Conservation (phyloP, 2,113 vertebrate genomes). For the Ochotona princeps region DNA sequence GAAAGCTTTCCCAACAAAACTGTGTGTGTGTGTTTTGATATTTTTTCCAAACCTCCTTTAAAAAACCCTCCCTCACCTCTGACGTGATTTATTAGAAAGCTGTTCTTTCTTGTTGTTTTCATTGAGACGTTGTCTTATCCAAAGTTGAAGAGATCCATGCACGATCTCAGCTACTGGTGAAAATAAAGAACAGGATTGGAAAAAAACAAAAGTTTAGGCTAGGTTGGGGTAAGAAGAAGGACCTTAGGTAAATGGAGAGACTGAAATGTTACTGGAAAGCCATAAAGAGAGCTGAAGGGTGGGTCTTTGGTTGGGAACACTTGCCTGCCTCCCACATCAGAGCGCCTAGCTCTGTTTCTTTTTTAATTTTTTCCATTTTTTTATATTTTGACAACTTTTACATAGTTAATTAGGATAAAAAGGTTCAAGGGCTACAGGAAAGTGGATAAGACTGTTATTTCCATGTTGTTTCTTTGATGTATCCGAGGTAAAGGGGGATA, state of each 20-base stretch:
- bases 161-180: background rate
- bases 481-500: too few species aligned
- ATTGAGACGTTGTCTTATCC: background rate
- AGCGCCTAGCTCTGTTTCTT: too few species aligned
- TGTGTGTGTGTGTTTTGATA: background rate
- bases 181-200: background rate
- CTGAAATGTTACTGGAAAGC: background rate
- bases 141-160: background rate
- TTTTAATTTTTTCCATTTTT: too few species aligned
- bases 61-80: background rate
- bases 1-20: background rate
- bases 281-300: background rate
- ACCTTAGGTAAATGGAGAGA: background rate
- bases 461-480: too few species aligned
- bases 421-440: too few species aligned
- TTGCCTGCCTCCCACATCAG: too few species aligned
- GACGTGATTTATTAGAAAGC: background rate
- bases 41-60: slow-evolving; percentile 14
- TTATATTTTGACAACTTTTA: too few species aligned
- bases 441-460: too few species aligned
- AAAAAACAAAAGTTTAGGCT: too few species aligned
- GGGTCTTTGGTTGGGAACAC: too few species aligned
- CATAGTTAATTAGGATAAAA: too few species aligned
- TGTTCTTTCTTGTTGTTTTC: background rate
- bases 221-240: too few species aligned